phyloP scores from a whole-genome alignment of 2,113 vertebrate genomes.

The Dasypus novemcinctus region DNA sequence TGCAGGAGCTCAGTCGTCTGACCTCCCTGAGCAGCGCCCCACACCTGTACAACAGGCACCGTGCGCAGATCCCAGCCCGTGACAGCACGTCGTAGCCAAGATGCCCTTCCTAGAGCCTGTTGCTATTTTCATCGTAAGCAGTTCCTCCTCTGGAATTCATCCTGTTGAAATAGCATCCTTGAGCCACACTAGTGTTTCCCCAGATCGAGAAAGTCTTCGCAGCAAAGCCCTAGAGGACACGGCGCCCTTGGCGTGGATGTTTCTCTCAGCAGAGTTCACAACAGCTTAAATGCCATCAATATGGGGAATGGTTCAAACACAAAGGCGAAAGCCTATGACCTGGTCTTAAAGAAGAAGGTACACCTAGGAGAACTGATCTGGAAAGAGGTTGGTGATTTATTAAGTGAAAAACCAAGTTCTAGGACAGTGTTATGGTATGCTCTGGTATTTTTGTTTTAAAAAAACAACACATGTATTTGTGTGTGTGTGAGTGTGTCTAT shows the following conservation, averaged over 20 bases:
- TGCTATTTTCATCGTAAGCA: not conserved
- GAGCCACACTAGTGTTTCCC: not conserved
- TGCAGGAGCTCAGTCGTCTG: not conserved
- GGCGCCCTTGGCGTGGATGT: not conserved
- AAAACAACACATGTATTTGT: not conserved
- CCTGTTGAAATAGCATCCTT: not conserved
- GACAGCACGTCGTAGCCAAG: not conserved
- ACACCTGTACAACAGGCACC: not conserved
- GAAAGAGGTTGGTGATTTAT: not conserved
- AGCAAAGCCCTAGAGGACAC: not conserved
- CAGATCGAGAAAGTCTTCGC: not conserved
- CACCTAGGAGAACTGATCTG: not conserved
- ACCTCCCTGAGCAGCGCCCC: not conserved
- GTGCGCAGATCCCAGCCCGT: rapidly evolving
- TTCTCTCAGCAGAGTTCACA: not conserved
- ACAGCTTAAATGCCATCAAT: not conserved
- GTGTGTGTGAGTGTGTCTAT: no score
- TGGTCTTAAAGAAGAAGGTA: not conserved
- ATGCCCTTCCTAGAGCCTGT: not conserved
- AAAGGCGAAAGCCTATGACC: no score
- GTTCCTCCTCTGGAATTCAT: not conserved
- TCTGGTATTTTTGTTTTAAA: not conserved
- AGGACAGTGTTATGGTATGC: no score
- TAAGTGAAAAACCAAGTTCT: not conserved
- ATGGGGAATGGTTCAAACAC: not conserved